Conservation (phyloP, 2,888 invertebrate genomes). For the Prosopocoilus inquinatus region DNA sequence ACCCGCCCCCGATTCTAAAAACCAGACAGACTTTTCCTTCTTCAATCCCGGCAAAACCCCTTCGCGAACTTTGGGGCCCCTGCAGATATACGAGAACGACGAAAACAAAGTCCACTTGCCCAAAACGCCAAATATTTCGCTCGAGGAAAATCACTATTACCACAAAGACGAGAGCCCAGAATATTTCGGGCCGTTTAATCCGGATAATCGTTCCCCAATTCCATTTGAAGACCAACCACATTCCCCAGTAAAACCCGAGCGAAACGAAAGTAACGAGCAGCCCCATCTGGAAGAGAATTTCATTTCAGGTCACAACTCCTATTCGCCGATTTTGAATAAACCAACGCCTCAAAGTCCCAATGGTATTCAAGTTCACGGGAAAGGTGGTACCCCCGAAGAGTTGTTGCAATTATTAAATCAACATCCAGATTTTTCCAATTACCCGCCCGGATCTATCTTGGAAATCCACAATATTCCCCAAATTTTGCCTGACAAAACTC, state of each 20-base stretch:
- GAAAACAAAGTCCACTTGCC: slow-evolving; percentile 16
- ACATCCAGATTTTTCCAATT: slow-evolving; percentile 48
- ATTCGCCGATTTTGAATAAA: slow-evolving; percentile 1
- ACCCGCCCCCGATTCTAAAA: slow-evolving; percentile 20
- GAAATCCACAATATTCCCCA: slow-evolving; percentile 44
- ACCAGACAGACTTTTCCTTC: slow-evolving; percentile 25
- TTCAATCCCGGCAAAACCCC: slow-evolving; percentile 34
- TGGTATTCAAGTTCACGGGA: slow-evolving; percentile 36
- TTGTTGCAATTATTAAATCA: slow-evolving; percentile 47
- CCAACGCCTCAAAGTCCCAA: slow-evolving; percentile 6
- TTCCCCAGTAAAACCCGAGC: not conserved
- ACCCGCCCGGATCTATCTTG: slow-evolving; percentile 47
- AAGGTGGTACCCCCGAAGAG: slow-evolving; percentile 42
- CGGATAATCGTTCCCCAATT: not conserved
- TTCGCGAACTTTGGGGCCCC: slow-evolving; percentile 45
- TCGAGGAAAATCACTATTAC: slow-evolving; percentile 32
- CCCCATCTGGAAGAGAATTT: slow-evolving; percentile 20
- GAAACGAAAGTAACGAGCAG: slow-evolving; percentile 10
- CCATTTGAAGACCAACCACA: slow-evolving; percentile 16
- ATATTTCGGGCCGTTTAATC: not conserved
- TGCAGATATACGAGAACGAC: slow-evolving; percentile 42
- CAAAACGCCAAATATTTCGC: slow-evolving; percentile 19
- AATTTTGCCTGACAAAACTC: slow-evolving; percentile 23
- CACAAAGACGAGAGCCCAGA: not conserved
- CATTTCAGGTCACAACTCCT: slow-evolving; percentile 20